A percentile compares a stretch with the other conserved stretches of the same genome.
Evolutionary conservation across 2,113 vertebrate species (phyloP).

Genomic region (Telmatochromis sp.): DNA sequence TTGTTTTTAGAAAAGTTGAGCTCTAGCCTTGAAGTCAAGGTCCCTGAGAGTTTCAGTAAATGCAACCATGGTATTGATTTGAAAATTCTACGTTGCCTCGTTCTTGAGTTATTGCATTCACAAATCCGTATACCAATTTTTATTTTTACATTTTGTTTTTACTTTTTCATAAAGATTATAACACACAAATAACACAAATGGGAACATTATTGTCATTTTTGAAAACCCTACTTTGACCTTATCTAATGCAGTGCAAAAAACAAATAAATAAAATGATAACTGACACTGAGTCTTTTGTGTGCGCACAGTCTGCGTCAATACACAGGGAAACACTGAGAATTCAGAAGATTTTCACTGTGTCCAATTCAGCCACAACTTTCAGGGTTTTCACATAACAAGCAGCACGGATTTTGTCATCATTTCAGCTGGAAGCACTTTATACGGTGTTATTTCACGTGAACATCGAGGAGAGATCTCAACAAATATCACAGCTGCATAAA

Average conservation of each 20-base stretch:
- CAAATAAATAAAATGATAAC: background rate
- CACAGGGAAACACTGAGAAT: background rate
- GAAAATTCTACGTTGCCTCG: background rate
- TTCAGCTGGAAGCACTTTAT: background rate
- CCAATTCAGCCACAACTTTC: background rate
- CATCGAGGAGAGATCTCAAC: background rate
- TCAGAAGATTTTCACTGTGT: background rate
- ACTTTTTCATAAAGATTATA: background rate
- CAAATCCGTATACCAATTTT: background rate
- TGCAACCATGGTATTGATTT: background rate
- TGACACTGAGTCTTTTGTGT: background rate
- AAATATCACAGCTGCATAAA: background rate
- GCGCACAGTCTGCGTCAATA: accelerated
- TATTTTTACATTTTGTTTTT: background rate
- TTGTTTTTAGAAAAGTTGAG: background rate
- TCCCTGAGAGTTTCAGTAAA: background rate
- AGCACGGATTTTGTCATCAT: background rate
- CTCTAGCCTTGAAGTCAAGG: background rate
- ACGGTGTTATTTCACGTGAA: background rate
- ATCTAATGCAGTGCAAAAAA: background rate
- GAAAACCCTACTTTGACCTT: background rate
- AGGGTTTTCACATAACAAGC: background rate
- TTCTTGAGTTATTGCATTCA: background rate
- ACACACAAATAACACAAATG: background rate
- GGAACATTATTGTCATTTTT: background rate